A percentile compares a stretch with the other conserved stretches of the same genome.
Evolutionary conservation across 2,113 vertebrate genomes (phyloP).

Genomic region (Leiothrix lutea): DNA sequence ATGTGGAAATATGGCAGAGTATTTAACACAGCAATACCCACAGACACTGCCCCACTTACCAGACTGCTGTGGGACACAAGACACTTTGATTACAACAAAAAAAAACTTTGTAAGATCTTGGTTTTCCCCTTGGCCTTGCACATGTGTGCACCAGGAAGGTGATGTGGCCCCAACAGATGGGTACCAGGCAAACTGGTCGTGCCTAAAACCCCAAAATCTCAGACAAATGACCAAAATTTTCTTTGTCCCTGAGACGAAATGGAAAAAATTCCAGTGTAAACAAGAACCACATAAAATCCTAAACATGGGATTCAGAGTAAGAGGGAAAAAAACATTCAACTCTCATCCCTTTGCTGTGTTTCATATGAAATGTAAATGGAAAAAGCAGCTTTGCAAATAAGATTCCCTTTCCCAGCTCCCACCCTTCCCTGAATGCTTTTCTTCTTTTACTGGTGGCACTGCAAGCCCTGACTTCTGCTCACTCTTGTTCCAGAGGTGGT

Average conservation of each 20-base stretch:
- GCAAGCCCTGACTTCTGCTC: background rate
- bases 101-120: background rate
- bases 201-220: background rate
- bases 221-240: background rate
- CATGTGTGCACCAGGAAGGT: background rate
- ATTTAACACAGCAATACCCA: background rate
- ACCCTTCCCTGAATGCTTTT: background rate
- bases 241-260: background rate
- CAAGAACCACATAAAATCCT: background rate
- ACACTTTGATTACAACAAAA: background rate
- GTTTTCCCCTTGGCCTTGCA: background rate
- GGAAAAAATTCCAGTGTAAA: background rate
- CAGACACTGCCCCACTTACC: background rate
- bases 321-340: background rate
- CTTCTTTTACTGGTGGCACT: background rate
- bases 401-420: background rate
- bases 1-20: background rate
- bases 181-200: background rate
- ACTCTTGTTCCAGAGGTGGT: background rate
- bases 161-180: rapidly evolving
- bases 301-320: background rate
- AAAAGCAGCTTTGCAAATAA: background rate
- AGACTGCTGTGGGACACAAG: background rate
- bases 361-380: background rate
- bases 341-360: background rate